phyloP scores from a whole-genome alignment of 2,113 vertebrate species.

The Elanus axillaris region DNA sequence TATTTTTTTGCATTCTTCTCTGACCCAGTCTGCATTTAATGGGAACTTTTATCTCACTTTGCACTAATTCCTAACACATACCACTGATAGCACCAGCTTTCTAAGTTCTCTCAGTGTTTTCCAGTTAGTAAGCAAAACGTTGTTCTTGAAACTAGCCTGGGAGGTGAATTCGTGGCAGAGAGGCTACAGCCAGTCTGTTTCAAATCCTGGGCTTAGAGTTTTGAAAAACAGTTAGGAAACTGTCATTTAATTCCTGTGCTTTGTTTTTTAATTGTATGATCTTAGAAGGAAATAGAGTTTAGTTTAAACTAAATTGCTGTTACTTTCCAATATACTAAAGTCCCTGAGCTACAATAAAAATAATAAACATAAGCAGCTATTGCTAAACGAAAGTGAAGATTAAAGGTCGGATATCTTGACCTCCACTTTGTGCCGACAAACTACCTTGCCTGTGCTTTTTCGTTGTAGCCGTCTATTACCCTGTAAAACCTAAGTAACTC shows the following conservation, averaged over 20 bases:
- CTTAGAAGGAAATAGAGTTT: neutral
- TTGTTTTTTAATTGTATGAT: neutral
- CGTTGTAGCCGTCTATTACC: neutral
- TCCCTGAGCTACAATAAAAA: neutral
- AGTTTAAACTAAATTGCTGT: neutral
- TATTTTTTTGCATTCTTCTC: neutral
- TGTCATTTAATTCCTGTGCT: neutral
- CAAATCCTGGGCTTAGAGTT: neutral
- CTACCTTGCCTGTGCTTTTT: neutral
- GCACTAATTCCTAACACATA: neutral
- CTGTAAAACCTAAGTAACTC: neutral
- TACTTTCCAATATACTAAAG: neutral
- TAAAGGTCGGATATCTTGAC: neutral
- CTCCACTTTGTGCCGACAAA: neutral
- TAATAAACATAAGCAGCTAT: neutral
- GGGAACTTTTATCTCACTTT: neutral
- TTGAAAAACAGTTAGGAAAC: neutral
- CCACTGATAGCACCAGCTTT: neutral
- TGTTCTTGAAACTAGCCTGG: neutral
- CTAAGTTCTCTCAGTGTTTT: neutral
- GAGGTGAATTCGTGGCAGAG: neutral
- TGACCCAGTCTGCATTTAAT: neutral
- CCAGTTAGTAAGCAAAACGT: neutral
- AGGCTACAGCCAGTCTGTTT: neutral
- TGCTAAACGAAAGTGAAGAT: neutral